Percentiles rank a stretch among this genome's conserved stretches.
These are phyloP conservation scores for Thamnophis sirtalis DNA, from an alignment of 2,113 vertebrate species.

Conservation along the genomic window DNA sequence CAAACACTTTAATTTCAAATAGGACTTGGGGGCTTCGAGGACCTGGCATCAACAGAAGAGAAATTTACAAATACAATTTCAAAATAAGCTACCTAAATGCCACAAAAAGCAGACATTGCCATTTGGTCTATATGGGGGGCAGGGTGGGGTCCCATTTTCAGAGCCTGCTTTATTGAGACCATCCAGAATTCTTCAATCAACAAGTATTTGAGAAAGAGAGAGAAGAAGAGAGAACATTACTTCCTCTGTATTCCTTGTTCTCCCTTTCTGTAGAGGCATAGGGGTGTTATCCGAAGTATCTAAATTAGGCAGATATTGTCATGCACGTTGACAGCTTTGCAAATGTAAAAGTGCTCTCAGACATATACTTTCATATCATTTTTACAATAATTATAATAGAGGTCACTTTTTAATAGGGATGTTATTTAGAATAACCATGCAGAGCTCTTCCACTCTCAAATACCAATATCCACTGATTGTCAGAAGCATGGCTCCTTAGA, in stretches of 20 bases:
- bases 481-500: background rate
- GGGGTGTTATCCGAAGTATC: background rate
- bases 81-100: background rate
- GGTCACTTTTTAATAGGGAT: background rate
- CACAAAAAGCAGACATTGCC: background rate
- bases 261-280: background rate
- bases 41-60: background rate
- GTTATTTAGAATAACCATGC: background rate
- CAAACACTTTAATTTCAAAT: background rate
- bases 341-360: background rate
- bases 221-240: background rate
- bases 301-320: background rate
- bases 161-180: background rate
- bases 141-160: background rate
- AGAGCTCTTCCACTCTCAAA: background rate
- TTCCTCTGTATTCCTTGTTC: background rate
- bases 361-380: background rate
- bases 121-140: background rate
- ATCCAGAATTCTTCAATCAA: background rate
- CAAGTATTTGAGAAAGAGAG: background rate
- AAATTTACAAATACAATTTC: background rate
- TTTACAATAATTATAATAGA: background rate
- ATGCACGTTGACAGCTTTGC: background rate
- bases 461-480: background rate
- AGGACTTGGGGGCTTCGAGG: background rate